Base-by-base conservation (phyloP, 2,888 invertebrate genomes). In the Linyphia triangularis region DNA sequence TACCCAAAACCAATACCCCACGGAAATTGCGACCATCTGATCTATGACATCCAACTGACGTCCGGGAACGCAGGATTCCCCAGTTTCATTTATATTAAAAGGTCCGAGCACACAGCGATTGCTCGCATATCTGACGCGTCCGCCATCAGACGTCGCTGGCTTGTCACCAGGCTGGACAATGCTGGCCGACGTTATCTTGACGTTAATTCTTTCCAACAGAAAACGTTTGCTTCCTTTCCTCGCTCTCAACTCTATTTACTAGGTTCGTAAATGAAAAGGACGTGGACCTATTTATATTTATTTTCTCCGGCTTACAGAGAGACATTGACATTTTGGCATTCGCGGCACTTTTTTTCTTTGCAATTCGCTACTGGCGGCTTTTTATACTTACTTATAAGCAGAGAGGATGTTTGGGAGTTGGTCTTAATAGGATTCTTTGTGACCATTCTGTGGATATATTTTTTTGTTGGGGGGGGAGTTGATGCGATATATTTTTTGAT, bases 111-210 rank as follows among this genome's bases (percentile, higher is more conserved):
- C 28, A 65, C 26, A 67, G n/a, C 59, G 73, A 67, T 65, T 26
- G 28, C 43, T 28, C 26, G 37, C 37, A 43, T 51, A 51, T 79
- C 65, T 51, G 24, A 24, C 22, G 30, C 9, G 57, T 22, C 73
- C 57, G 28, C 22, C 30, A 57, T 51, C 57, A 22, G n/a, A 30
- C 73, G 40, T 63, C 69, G n/a, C n/a, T n/a, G 6, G 51, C 2
- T n/a, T 43, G 82, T 72, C 81, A 33, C 30, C 33, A 24, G 0
- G 24, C 33, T 24, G 84, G 77, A 77, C 69, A 75, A 19, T 69
- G 22, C 75, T 69, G 84, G 77, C 59, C 77, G 84, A 69, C 84
- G 75, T 85, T 85, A 85, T 85, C 84, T 85, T 85, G 84, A 85
- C 84, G 59, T 85, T 85, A 77, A 85, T 85, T 85, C 84, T 77